Base-by-base conservation (phyloP, 2,888 invertebrate genomes). In the Athalia rosae region DNA sequence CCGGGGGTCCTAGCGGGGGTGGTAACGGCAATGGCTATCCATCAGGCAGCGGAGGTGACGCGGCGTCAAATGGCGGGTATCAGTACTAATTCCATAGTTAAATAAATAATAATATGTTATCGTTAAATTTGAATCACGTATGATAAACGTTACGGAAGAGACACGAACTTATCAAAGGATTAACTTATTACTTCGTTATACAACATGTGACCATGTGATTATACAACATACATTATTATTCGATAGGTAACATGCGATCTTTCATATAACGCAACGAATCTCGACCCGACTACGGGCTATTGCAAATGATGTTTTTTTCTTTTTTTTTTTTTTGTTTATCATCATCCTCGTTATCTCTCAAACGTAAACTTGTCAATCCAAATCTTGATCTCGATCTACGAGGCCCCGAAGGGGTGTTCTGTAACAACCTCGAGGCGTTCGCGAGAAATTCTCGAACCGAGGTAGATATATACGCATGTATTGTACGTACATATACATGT, bases 51-150 rank as follows among this genome's bases (percentile, higher is more conserved):
- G 89, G 89, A 50, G 88, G 89, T 56, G 88, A 89, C 79, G 87
- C 88, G 4, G 86, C 83, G 48, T 87, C 87, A 69, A 89, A 89
- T 81, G 88, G 87, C 78, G 89, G 89, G 83, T 89, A 89, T 84
- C 89, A 89, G 83, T 89, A 89, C 83, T 89, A 83, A 87, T 83
- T n/a, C 43, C 6, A 61, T 74, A 74, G 62, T 59, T 74, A 74
- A 56, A 48, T 28, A 50, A 59, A 71, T 15, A 48, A 69, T 58
- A n/a, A 15, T 45, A 63, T 11, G 4, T n/a, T 8, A 43, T 11
- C 8, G 11, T 63, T 28, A 28, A 47, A 50, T 50, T 47, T 58
- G 9, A 45, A 59, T 58, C 28, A 13, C 41, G 58, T 58, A 56
- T 58, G 8, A 15, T 58, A 11, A 45, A 47, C 56, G 4, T 56